A percentile compares a stretch with the other conserved stretches of the same genome.
phyloP scores from a whole-genome alignment of 2,797 vertebrate species.

The Saxicola maurus region DNA sequence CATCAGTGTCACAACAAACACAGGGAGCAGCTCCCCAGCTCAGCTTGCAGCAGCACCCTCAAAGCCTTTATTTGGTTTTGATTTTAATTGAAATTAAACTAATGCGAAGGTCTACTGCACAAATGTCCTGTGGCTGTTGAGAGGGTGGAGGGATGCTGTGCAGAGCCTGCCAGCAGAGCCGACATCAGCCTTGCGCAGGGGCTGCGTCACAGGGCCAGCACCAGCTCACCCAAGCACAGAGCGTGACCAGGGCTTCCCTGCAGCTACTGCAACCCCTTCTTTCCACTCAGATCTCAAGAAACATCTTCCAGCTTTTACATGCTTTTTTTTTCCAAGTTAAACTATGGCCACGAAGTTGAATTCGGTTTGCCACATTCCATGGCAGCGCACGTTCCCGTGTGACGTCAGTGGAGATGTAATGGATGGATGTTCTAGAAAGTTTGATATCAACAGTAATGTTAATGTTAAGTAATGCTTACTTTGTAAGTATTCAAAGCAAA shows the following conservation, averaged over 20 bases:
- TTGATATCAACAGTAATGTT: background rate
- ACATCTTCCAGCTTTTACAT: background rate
- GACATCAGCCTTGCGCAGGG: background rate
- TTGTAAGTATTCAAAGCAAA: background rate
- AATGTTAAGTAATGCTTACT: background rate
- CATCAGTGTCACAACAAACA: slow-evolving; percentile 28
- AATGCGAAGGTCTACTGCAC: background rate
- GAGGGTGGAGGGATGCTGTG: background rate
- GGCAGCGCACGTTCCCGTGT: fast-evolving
- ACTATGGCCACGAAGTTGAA: background rate
- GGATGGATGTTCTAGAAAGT: background rate
- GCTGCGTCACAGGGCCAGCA: background rate
- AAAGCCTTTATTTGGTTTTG: background rate
- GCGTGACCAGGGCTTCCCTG: background rate
- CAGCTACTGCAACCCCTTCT: background rate
- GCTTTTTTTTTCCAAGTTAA: background rate
- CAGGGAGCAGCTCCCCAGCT: background rate
- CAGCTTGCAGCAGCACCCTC: background rate
- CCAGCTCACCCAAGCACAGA: background rate
- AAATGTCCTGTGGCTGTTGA: background rate
- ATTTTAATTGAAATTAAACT: background rate
- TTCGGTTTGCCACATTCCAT: background rate
- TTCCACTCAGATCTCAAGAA: background rate
- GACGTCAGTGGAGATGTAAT: background rate
- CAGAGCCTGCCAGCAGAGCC: background rate